A percentile compares a stretch with the other conserved stretches of the same genome.
Conservation (phyloP, 2,797 vertebrate genomes). For the Choloepus didactylus region DNA sequence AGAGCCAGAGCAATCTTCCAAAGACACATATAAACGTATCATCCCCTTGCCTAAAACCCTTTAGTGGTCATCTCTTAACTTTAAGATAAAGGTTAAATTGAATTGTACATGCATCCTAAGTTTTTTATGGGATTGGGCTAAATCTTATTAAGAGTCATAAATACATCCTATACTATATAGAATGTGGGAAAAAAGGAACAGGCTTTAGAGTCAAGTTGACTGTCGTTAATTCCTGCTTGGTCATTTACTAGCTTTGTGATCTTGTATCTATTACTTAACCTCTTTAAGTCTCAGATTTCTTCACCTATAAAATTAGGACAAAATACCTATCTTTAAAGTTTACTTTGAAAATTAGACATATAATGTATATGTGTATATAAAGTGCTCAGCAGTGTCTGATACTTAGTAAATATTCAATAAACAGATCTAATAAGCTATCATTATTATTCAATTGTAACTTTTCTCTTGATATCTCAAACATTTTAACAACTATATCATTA, state of each 20-base stretch:
- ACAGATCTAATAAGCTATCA: not conserved
- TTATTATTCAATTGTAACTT: not conserved
- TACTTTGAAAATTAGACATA: constrained; percentile 41
- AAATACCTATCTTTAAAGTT: not conserved
- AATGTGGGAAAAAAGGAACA: not conserved
- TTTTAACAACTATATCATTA: not conserved
- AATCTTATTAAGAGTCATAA: not conserved
- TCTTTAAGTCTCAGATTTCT: not conserved
- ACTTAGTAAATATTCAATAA: not conserved
- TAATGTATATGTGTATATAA: not conserved
- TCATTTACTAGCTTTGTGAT: constrained; percentile 7
- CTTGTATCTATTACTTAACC: not conserved
- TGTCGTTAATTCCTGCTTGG: constrained; percentile 8
- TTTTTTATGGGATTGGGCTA: not conserved
- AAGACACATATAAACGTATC: not conserved
- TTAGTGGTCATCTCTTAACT: not conserved
- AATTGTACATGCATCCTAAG: not conserved
- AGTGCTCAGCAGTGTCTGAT: not conserved
- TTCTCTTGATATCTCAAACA: not conserved
- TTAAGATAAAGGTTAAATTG: constrained; percentile 37
- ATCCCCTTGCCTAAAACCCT: not conserved
- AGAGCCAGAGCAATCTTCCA: not conserved
- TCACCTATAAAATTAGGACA: not conserved
- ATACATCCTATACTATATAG: not conserved
- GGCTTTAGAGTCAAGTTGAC: not conserved